phyloP scores from a whole-genome alignment of 1,140 invertebrate species.

The Apocrypta bakeri region DNA sequence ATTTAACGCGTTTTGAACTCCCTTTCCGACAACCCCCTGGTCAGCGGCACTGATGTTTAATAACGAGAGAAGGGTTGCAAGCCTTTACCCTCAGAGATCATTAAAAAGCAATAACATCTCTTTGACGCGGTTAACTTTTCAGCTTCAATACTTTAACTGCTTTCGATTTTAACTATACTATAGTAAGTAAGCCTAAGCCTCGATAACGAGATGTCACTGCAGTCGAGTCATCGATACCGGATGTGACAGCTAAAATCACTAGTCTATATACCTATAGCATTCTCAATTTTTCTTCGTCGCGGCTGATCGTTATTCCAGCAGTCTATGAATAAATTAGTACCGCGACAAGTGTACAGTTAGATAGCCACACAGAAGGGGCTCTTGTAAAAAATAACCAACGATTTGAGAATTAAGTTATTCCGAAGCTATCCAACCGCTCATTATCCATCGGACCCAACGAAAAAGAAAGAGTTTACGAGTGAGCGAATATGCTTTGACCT shows the following conservation, averaged over 20 bases:
- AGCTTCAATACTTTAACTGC: background rate
- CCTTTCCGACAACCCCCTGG: conserved; percentile 49
- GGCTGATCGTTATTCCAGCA: background rate
- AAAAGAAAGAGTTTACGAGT: background rate
- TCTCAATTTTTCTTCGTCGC: background rate
- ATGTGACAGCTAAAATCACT: background rate
- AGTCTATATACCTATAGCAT: background rate
- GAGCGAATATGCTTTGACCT: background rate
- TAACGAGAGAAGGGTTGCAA: background rate
- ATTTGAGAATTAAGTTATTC: background rate
- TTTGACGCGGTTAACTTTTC: background rate
- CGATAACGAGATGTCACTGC: too few relatives aligned
- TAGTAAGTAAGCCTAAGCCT: too few relatives aligned
- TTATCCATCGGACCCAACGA: background rate
- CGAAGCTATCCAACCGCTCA: background rate
- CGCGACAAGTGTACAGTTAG: background rate
- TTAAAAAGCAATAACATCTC: background rate
- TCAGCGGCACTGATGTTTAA: background rate
- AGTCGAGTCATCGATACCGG: background rate
- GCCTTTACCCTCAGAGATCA: background rate
- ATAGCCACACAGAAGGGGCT: background rate
- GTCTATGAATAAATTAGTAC: background rate
- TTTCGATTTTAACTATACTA: too few relatives aligned
- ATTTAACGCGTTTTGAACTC: conserved; percentile 70
- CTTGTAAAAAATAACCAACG: background rate